phyloP scores from a whole-genome alignment of 2,113 vertebrate genomes.

The Elanoides forficatus region DNA sequence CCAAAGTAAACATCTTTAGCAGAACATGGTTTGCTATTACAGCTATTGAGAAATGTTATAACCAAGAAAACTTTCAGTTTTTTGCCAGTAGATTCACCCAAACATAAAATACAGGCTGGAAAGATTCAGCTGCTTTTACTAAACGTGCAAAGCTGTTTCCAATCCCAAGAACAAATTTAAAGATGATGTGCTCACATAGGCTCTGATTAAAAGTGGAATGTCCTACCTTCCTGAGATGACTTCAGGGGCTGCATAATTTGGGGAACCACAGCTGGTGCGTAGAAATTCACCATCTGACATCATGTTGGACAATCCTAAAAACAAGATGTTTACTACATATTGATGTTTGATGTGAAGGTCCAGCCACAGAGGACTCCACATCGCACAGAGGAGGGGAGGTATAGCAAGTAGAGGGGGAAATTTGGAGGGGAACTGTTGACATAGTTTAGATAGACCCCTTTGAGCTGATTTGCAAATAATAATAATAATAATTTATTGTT shows the following conservation, averaged over 20 bases:
- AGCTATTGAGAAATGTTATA: not conserved
- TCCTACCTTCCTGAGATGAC: conserved; percentile 97
- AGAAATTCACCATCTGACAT: conserved; percentile 99
- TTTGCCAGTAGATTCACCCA: not conserved
- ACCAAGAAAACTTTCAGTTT: not conserved
- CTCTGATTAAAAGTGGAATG: not conserved
- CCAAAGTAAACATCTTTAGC: not conserved
- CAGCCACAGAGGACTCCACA: rapidly evolving
- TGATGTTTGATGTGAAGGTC: not conserved
- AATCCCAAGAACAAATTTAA: not conserved
- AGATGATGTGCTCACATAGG: not conserved
- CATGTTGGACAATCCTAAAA: conserved; percentile 95
- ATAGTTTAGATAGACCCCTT: not conserved
- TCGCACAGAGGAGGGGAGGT: not conserved
- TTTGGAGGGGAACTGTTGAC: not conserved
- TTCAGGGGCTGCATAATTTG: conserved; percentile 97
- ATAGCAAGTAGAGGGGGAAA: not conserved
- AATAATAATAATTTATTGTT: not conserved
- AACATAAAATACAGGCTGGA: not conserved
- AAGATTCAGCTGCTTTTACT: not conserved
- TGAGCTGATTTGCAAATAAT: not conserved
- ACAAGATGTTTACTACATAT: not conserved
- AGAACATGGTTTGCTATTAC: not conserved
- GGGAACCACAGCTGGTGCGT: conserved; percentile 95
- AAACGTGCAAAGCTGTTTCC: not conserved